These are phyloP conservation scores for Pogona vitticeps DNA, from an alignment of 2,113 vertebrate genomes.

Conservation along the genomic window DNA sequence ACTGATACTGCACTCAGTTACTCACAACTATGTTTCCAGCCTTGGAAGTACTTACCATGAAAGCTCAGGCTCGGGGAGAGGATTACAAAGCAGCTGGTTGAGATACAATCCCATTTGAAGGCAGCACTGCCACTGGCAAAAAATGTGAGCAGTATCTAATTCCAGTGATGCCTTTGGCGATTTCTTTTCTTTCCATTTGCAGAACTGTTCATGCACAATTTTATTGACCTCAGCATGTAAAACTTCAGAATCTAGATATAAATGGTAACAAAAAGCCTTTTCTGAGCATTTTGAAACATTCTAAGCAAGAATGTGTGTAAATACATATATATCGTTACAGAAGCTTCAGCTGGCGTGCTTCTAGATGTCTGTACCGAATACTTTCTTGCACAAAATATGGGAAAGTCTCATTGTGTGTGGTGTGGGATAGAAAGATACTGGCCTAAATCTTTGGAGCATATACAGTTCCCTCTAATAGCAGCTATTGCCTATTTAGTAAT, in stretches of 20 bases:
- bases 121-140: slow-evolving; percentile 95
- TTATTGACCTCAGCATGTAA: slow-evolving; percentile 27
- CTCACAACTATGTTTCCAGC: background rate
- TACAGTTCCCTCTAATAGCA: background rate
- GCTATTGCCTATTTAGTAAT: background rate
- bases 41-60: slow-evolving; percentile 76
- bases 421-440: no score
- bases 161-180: slow-evolving; percentile 68
- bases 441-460: background rate
- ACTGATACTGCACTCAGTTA: background rate
- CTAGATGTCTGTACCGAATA: no score
- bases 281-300: slow-evolving; percentile 13
- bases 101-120: slow-evolving; percentile 86
- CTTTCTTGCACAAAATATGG: no score
- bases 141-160: slow-evolving; percentile 80
- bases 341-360: no score
- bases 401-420: no score
- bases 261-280: slow-evolving; percentile 3
- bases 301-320: background rate
- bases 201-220: slow-evolving; percentile 56
- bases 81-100: slow-evolving; percentile 86
- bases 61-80: slow-evolving; percentile 82
- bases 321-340: background rate
- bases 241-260: slow-evolving; percentile 44
- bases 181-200: slow-evolving; percentile 66